These are phyloP conservation scores for Clitarchus hookeri DNA, from an alignment of 2,888 invertebrate species.

Conservation along the genomic window DNA sequence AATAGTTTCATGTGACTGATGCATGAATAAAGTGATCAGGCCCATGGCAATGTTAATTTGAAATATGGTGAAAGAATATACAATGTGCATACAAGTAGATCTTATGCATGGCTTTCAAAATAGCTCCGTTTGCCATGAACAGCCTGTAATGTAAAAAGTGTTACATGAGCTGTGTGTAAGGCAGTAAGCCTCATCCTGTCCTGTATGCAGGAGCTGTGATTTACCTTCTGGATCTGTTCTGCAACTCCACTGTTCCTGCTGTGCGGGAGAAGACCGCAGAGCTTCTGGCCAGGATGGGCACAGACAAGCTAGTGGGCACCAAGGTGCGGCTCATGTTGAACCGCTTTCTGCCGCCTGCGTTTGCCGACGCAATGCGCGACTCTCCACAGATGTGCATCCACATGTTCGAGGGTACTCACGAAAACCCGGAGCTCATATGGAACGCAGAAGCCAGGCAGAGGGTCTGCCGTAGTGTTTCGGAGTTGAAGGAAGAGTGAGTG, in stretches of 20 bases:
- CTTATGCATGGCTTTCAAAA: too few species aligned
- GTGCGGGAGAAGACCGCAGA: slow-evolving; percentile 89
- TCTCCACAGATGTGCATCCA: slow-evolving; percentile 79
- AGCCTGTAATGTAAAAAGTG: too few species aligned
- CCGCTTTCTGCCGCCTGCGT: slow-evolving; percentile 90
- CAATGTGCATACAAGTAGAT: too few species aligned
- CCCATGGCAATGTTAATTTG: too few species aligned
- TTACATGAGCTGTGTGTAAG: too few species aligned
- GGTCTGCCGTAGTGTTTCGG: slow-evolving; percentile 71
- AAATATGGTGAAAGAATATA: too few species aligned
- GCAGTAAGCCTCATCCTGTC: too few species aligned
- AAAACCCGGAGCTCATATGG: slow-evolving; percentile 99
- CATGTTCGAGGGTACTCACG: slow-evolving; percentile 92
- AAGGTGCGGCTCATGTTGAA: slow-evolving; percentile 85
- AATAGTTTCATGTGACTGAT: too few species aligned
- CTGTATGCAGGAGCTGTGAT: slow-evolving; percentile 77
- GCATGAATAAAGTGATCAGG: too few species aligned
- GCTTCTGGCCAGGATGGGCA: slow-evolving; percentile 87
- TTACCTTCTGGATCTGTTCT: slow-evolving; percentile 92
- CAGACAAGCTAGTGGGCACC: slow-evolving; percentile 95
- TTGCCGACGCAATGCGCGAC: slow-evolving; percentile 95
- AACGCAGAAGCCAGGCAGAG: slow-evolving; percentile 80
- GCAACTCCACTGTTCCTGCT: slow-evolving; percentile 77
- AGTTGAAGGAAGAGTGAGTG: slow-evolving; percentile 73
- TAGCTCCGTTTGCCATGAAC: too few species aligned